Evolutionary conservation across 1,140 invertebrate genomes (phyloP).

Genomic region (Drosophila littoralis): DNA sequence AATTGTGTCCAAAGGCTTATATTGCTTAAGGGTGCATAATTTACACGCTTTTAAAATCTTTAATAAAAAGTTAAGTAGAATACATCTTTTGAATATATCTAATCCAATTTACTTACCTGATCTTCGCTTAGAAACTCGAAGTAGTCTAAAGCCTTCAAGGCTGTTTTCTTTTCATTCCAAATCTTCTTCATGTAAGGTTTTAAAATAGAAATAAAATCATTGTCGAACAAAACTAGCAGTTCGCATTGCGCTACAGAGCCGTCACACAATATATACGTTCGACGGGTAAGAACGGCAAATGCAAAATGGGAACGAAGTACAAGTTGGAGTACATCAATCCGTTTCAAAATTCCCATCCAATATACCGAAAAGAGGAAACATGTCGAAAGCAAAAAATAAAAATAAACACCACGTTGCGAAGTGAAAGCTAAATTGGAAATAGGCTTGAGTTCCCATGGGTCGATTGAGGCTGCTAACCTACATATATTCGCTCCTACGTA

Average conservation of each 20-base stretch:
- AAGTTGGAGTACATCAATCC: slow-evolving; percentile 52
- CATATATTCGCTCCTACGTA: slow-evolving; percentile 50
- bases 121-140: slow-evolving; percentile 65
- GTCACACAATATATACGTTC: slow-evolving; percentile 46
- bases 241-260: slow-evolving; percentile 65
- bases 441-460: slow-evolving; percentile 15
- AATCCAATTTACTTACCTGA: slow-evolving; percentile 50
- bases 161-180: slow-evolving; percentile 70
- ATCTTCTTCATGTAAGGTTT: slow-evolving; percentile 56
- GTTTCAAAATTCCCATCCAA: slow-evolving; percentile 58
- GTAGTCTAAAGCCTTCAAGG: slow-evolving; percentile 74
- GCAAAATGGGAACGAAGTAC: slow-evolving; percentile 44
- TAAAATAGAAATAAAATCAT: slow-evolving; percentile 62
- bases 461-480: slow-evolving; percentile 75
- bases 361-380: slow-evolving; percentile 42
- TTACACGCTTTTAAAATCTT: slow-evolving; percentile 70
- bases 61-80: neutral
- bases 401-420: slow-evolving; percentile 55
- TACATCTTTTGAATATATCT: no score
- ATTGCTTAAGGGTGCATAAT: slow-evolving; percentile 59
- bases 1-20: slow-evolving; percentile 70
- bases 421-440: slow-evolving; percentile 63
- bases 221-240: slow-evolving; percentile 58
- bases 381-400: slow-evolving; percentile 34
- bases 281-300: slow-evolving; percentile 39